A percentile compares a stretch with the other conserved stretches of the same genome.
These are phyloP conservation scores for Drosophila tani DNA, from an alignment of 1,140 invertebrate species.

Conservation along the genomic window DNA sequence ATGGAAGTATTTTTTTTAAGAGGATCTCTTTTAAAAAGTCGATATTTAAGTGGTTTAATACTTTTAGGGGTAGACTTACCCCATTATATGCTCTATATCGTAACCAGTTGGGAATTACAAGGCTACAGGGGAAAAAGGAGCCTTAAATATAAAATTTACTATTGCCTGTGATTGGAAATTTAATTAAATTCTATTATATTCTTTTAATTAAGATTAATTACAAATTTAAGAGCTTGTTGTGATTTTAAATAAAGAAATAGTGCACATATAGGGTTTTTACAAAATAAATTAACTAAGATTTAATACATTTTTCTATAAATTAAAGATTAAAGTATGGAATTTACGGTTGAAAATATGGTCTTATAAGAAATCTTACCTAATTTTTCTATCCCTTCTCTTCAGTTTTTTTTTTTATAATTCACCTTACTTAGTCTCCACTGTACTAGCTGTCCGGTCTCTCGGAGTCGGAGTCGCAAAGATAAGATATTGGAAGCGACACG, in stretches of 20 bases:
- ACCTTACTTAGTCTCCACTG: neutral
- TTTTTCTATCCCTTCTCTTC: neutral
- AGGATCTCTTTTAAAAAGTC: no score
- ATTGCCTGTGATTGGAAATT: neutral
- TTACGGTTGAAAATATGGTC: no score
- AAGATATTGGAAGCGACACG: slow-evolving; percentile 79
- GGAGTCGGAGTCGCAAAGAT: slow-evolving; percentile 64
- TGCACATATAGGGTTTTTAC: no score
- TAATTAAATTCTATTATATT: neutral
- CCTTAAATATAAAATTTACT: neutral
- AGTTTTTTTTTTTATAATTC: neutral
- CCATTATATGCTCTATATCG: accelerated
- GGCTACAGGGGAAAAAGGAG: neutral
- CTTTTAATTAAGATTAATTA: neutral
- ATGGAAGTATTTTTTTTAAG: no score
- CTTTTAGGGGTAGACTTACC: neutral
- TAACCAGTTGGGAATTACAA: neutral
- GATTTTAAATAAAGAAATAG: no score
- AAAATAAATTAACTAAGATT: no score
- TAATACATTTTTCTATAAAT: no score
- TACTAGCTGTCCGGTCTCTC: slow-evolving; percentile 52
- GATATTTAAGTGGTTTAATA: neutral
- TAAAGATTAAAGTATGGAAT: no score
- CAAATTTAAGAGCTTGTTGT: no score
- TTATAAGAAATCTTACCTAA: neutral